phyloP scores from a whole-genome alignment of 2,888 invertebrate genomes.

The Lasiommata megera region DNA sequence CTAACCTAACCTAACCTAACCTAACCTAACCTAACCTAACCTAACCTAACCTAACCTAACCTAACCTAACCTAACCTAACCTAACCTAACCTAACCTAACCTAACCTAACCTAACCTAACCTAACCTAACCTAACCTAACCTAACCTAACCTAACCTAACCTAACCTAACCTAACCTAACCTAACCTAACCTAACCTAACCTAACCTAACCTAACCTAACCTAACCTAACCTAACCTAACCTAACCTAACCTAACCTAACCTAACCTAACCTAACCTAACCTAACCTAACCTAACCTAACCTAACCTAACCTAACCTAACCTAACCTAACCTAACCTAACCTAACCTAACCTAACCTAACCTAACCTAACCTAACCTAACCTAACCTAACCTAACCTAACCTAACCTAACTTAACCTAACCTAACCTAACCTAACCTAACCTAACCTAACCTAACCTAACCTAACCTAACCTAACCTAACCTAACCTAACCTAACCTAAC shows the following conservation, averaged over 20 bases:
- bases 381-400: slow-evolving; percentile 1
- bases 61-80: slow-evolving; percentile 21
- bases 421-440: slow-evolving; percentile 21
- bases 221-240: slow-evolving; percentile 19
- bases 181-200: slow-evolving; percentile 23
- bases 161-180: slow-evolving; percentile 20
- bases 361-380: slow-evolving; percentile 3
- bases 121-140: slow-evolving; percentile 1
- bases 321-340: background rate
- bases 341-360: slow-evolving; percentile 13
- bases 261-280: slow-evolving; percentile 15
- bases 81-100: slow-evolving; percentile 24
- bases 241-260: slow-evolving; percentile 20
- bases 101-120: slow-evolving; percentile 19
- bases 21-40: slow-evolving; percentile 10
- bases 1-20: slow-evolving; percentile 4
- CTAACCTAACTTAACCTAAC: slow-evolving; percentile 11
- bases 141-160: slow-evolving; percentile 13
- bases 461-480: slow-evolving; percentile 27
- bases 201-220: slow-evolving; percentile 19
- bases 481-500: slow-evolving; percentile 22
- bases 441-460: slow-evolving; percentile 28
- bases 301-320: slow-evolving; percentile 10
- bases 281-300: slow-evolving; percentile 18
- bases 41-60: slow-evolving; percentile 14